These are phyloP conservation scores for Dryocosmus kuriphilus DNA, from an alignment of 2,888 invertebrate species.

Conservation along the genomic window DNA sequence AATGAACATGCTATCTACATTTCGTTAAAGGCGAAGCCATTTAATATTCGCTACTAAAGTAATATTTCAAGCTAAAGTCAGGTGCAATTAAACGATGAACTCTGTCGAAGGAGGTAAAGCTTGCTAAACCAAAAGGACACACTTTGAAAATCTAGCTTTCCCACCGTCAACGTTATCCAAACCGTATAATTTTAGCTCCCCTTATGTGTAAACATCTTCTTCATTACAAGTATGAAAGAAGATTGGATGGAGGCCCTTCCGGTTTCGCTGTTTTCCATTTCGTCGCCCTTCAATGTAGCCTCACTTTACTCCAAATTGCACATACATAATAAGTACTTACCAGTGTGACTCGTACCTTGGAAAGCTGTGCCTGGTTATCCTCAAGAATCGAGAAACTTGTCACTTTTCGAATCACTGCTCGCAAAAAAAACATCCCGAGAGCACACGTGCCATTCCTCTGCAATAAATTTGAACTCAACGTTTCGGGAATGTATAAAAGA, in stretches of 20 bases:
- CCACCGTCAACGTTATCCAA: background rate
- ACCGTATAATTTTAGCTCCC: conserved; percentile 44
- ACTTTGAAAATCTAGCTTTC: conserved; percentile 61
- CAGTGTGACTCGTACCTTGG: background rate
- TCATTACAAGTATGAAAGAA: conserved; percentile 62
- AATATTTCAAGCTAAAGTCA: conserved; percentile 69
- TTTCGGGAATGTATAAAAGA: background rate
- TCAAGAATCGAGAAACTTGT: conserved; percentile 18
- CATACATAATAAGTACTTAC: conserved; percentile 20
- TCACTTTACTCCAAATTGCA: conserved; percentile 2
- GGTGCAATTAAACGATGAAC: conserved; percentile 72
- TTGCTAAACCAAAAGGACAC: conserved; percentile 60
- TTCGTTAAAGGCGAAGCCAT: conserved; percentile 61
- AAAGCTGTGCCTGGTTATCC: background rate
- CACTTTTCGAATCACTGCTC: background rate
- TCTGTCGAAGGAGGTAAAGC: conserved; percentile 26
- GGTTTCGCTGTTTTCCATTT: conserved; percentile 21
- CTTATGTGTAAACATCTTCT: conserved; percentile 61
- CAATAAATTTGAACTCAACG: background rate
- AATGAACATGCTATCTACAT: background rate
- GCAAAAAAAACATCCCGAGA: background rate
- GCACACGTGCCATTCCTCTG: background rate
- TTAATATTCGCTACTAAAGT: conserved; percentile 70
- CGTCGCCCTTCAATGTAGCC: conserved; percentile 18
- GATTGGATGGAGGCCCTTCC: conserved; percentile 11